These are phyloP conservation scores for Cheilosia pagana DNA, from an alignment of 2,888 invertebrate species.

Conservation along the genomic window DNA sequence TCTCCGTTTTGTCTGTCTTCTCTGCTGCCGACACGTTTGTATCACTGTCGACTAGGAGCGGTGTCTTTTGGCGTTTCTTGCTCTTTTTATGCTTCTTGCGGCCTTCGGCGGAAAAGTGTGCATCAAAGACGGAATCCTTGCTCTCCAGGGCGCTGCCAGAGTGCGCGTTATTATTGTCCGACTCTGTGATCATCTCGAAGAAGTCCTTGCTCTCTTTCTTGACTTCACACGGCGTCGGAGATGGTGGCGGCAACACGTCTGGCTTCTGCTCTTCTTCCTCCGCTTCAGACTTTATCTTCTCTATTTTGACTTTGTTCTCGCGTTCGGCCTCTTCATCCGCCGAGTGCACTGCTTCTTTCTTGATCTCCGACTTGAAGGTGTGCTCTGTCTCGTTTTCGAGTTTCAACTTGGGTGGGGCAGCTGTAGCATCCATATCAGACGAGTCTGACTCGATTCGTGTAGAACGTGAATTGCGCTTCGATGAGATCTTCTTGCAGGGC, in stretches of 20 bases:
- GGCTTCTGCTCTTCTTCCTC: slow-evolving; percentile 61
- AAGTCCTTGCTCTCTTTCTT: slow-evolving; percentile 80
- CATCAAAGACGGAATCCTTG: slow-evolving; percentile 82
- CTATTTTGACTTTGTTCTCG: slow-evolving; percentile 58
- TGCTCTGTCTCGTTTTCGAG: slow-evolving; percentile 77
- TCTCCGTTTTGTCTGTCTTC: slow-evolving; percentile 56
- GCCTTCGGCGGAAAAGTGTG: slow-evolving; percentile 84
- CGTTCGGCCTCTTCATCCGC: slow-evolving; percentile 80
- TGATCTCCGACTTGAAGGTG: slow-evolving; percentile 86
- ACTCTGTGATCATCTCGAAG: slow-evolving; percentile 76
- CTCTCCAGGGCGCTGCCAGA: slow-evolving; percentile 82
- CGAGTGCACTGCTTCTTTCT: slow-evolving; percentile 84
- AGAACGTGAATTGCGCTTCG: slow-evolving; percentile 88
- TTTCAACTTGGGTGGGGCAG: slow-evolving; percentile 30
- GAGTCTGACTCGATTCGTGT: slow-evolving; percentile 90
- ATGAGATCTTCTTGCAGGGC: slow-evolving; percentile 85
- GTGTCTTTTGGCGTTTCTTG: slow-evolving; percentile 90
- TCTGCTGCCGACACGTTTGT: slow-evolving; percentile 76
- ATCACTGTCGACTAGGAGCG: slow-evolving; percentile 76
- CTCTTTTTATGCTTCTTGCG: slow-evolving; percentile 94
- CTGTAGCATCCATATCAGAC: slow-evolving; percentile 85
- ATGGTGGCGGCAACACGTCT: slow-evolving; percentile 28
- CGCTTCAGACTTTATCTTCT: slow-evolving; percentile 62
- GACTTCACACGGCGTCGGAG: slow-evolving; percentile 76
- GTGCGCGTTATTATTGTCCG: slow-evolving; percentile 74